Evolutionary conservation across 2,888 invertebrate species (phyloP).

Genomic region (Amblyteles armatorius): DNA sequence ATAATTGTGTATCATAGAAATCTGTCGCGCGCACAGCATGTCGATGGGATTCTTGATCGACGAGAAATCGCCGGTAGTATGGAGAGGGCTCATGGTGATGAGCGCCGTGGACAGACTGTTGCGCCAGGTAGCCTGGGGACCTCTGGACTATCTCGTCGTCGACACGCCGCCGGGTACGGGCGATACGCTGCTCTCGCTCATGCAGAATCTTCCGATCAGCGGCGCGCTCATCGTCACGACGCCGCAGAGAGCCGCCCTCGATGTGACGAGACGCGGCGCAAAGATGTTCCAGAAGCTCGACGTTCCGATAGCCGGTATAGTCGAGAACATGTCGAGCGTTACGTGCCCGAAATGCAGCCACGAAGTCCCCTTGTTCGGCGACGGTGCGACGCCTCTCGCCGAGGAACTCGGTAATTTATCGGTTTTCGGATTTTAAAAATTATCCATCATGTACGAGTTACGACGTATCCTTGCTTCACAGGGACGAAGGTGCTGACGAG

Average conservation of each 20-base stretch:
- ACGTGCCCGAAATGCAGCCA: slow-evolving; percentile 89
- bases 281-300: slow-evolving; percentile 94
- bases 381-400: slow-evolving; percentile 88
- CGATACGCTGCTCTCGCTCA: slow-evolving; percentile 96
- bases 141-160: slow-evolving; percentile 94
- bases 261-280: slow-evolving; percentile 94
- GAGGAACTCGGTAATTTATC: slow-evolving; percentile 86
- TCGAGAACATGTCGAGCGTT: slow-evolving; percentile 95
- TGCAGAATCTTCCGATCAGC: slow-evolving; percentile 94
- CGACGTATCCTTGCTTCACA: slow-evolving; percentile 66
- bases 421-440: not conserved
- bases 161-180: slow-evolving; percentile 99
- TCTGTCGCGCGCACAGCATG: slow-evolving; percentile 88
- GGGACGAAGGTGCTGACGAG: slow-evolving; percentile 88
- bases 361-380: slow-evolving; percentile 91
- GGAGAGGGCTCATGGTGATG: slow-evolving; percentile 99
- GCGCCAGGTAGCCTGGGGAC: slow-evolving; percentile 95
- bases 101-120: slow-evolving; percentile 95
- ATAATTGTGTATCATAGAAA: slow-evolving; percentile 56
- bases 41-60: slow-evolving; percentile 97
- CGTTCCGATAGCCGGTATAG: slow-evolving; percentile 94
- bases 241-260: slow-evolving; percentile 94
- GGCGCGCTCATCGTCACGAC: slow-evolving; percentile 97
- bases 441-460: not conserved
- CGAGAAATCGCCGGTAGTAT: slow-evolving; percentile 94